Evolutionary conservation across 1,140 invertebrate genomes (phyloP).

Genomic region (Rhynchophorus ferrugineus): DNA sequence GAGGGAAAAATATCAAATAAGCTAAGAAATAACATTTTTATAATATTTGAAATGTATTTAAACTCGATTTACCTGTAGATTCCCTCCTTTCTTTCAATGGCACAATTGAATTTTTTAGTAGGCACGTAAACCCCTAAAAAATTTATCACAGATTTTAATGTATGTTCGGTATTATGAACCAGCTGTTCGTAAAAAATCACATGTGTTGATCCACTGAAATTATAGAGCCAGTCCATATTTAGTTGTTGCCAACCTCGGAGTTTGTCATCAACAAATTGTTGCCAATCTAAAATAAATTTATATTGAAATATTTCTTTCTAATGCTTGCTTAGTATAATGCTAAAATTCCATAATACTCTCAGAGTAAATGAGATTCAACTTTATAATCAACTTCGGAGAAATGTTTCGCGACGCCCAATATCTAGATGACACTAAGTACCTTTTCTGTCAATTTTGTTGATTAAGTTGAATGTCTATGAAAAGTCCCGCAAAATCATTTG

Average conservation of each 20-base stretch:
- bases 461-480: too few relatives aligned
- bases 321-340: neutral
- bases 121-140: conserved; percentile 52
- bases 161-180: conserved; percentile 51
- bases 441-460: too few relatives aligned
- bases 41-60: too few relatives aligned
- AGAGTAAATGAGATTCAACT: too few relatives aligned
- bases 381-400: too few relatives aligned
- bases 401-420: too few relatives aligned
- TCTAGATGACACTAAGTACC: too few relatives aligned
- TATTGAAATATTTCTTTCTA: neutral
- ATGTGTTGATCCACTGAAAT: conserved; percentile 60
- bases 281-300: conserved; percentile 53
- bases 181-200: conserved; percentile 66
- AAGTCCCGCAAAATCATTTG: too few relatives aligned
- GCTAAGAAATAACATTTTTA: too few relatives aligned
- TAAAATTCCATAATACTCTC: too few relatives aligned
- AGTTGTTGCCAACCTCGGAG: conserved; percentile 58
- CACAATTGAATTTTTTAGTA: conserved; percentile 50
- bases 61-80: conserved; percentile 63
- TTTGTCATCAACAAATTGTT: conserved; percentile 60
- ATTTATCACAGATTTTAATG: conserved; percentile 50
- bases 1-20: too few relatives aligned
- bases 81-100: conserved; percentile 55
- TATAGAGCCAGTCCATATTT: conserved; percentile 60